These are phyloP conservation scores for Hippocampus mohnikei DNA, from an alignment of 2,113 vertebrate genomes.

Conservation along the genomic window DNA sequence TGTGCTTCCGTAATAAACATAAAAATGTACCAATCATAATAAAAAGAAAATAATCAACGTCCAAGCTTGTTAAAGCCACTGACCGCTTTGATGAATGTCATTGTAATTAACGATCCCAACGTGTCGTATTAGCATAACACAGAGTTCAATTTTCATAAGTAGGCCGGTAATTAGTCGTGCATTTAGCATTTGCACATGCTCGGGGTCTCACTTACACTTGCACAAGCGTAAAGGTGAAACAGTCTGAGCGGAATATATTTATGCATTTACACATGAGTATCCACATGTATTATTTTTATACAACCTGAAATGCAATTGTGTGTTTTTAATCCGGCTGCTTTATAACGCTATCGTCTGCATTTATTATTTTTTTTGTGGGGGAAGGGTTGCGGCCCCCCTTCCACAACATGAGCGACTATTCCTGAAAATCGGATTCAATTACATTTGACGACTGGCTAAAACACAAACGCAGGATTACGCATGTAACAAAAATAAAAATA, in stretches of 20 bases:
- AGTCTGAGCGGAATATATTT: neutral
- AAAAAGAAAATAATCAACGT: neutral
- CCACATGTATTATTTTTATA: neutral
- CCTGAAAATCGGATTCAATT: slow-evolving; percentile 46
- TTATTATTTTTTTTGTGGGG: neutral
- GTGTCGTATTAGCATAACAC: slow-evolving; percentile 98
- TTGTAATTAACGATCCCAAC: slow-evolving; percentile 93
- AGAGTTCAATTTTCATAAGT: slow-evolving; percentile 99
- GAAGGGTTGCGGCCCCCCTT: slow-evolving; percentile 35
- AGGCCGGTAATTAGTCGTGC: slow-evolving; percentile 92
- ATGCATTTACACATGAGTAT: neutral
- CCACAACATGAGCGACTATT: slow-evolving; percentile 25
- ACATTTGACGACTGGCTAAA: slow-evolving; percentile 33
- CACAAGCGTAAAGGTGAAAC: slow-evolving; percentile 13
- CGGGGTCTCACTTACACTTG: slow-evolving; percentile 75
- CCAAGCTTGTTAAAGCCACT: slow-evolving; percentile 26
- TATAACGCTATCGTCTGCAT: neutral
- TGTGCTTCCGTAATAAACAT: neutral
- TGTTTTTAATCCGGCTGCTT: neutral
- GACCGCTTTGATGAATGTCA: slow-evolving; percentile 41
- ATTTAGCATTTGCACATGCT: slow-evolving; percentile 84
- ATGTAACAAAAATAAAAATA: neutral
- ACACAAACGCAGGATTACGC: slow-evolving; percentile 10
- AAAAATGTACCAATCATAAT: neutral
- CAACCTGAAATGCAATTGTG: neutral